Evolutionary conservation across 2,888 invertebrate genomes (phyloP).

Genomic region (Crocallis elinguaria): DNA sequence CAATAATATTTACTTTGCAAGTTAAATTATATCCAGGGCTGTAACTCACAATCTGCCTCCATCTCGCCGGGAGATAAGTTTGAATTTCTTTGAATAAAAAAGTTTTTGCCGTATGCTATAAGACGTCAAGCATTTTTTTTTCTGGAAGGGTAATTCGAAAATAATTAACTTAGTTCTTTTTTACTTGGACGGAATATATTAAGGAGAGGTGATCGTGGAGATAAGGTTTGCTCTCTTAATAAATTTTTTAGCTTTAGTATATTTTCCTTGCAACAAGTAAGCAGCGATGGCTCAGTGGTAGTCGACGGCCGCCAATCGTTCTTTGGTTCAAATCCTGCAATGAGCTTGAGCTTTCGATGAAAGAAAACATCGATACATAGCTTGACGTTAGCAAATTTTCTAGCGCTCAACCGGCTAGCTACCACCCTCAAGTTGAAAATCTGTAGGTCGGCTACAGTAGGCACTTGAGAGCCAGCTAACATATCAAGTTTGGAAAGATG

Average conservation of each 20-base stretch:
- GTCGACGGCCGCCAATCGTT: no score
- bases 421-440: no score
- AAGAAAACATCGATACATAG: no score
- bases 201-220: not conserved
- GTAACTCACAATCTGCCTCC: constrained; percentile 51
- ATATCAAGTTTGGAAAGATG: no score
- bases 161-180: constrained; percentile 20
- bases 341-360: no score
- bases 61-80: constrained; percentile 40
- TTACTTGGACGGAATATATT: not conserved
- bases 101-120: constrained; percentile 28
- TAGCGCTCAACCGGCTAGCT: no score
- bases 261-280: no score
- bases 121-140: constrained; percentile 13
- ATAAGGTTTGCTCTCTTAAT: not conserved
- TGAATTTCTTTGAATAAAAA: constrained; percentile 45
- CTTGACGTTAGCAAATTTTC: no score
- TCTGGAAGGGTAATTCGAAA: constrained; percentile 12
- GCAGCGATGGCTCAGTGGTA: no score
- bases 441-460: no score
- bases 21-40: constrained; percentile 46
- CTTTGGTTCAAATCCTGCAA: no score
- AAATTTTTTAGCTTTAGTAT: not conserved
- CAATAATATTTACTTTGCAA: constrained; percentile 37
- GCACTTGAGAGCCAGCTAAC: no score